Evolutionary conservation across 2,888 invertebrate species (phyloP).

Genomic region (Nyleta sp.): DNA sequence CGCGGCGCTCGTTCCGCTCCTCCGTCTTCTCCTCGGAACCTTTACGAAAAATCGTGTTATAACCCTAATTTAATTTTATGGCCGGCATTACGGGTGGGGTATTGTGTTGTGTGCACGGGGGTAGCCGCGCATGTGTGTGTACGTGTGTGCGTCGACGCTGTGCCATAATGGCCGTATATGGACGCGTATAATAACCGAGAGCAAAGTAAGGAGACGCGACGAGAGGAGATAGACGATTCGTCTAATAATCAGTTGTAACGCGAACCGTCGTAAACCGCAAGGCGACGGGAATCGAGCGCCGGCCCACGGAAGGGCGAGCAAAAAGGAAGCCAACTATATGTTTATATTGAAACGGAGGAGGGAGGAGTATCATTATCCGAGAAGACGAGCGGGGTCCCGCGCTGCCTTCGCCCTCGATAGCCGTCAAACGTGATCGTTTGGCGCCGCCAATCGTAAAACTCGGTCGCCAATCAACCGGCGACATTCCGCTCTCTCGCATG

Average conservation of each 20-base stretch:
- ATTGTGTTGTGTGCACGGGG: conserved; percentile 63
- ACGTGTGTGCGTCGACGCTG: conserved; percentile 66
- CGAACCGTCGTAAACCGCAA: conserved; percentile 76
- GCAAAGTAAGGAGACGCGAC: conserved; percentile 45
- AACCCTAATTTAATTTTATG: conserved; percentile 83
- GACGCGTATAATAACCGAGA: conserved; percentile 73
- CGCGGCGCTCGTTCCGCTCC: conserved; percentile 66
- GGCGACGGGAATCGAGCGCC: conserved; percentile 56
- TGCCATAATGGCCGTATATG: conserved; percentile 75
- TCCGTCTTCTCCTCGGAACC: no score
- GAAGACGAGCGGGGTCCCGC: conserved; percentile 25
- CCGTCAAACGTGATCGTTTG: conserved; percentile 73
- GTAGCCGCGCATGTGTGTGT: background rate
- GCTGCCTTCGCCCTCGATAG: conserved; percentile 54
- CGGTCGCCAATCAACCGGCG: conserved; percentile 70
- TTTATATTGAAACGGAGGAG: conserved; percentile 61
- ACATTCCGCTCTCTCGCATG: conserved; percentile 60
- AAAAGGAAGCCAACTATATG: conserved; percentile 60
- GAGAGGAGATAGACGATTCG: conserved; percentile 64
- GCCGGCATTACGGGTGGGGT: conserved; percentile 77
- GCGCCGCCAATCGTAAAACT: conserved; percentile 77
- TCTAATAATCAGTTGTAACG: conserved; percentile 82
- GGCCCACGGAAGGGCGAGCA: no score
- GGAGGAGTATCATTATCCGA: conserved; percentile 61
- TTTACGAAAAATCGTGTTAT: conserved; percentile 83